phyloP scores from a whole-genome alignment of 2,113 vertebrate genomes.

The Thalassoma bifasciatum region DNA sequence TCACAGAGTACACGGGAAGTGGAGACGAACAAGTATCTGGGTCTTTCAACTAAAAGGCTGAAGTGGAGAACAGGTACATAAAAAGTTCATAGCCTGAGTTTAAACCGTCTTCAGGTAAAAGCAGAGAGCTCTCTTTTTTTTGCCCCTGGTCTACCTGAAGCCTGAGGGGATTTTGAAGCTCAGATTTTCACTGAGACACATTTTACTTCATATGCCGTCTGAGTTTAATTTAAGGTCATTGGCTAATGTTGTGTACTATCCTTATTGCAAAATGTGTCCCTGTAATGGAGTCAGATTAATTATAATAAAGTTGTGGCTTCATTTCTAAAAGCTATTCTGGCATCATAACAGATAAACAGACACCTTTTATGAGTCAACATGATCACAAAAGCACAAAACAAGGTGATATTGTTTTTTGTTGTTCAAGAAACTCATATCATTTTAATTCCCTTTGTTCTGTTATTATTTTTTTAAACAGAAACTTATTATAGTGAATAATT shows the following conservation, averaged over 20 bases:
- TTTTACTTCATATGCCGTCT: background rate
- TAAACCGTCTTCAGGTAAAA: constrained; percentile 24
- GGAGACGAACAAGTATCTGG: constrained; percentile 11
- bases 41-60: constrained; percentile 25
- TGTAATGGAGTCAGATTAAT: no score
- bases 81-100: constrained; percentile 27
- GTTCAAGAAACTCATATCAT: no score
- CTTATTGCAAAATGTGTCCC: no score
- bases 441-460: no score
- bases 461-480: no score
- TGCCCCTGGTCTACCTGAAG: background rate
- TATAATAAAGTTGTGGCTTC: no score
- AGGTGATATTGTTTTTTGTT: no score
- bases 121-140: background rate
- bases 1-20: constrained; percentile 16
- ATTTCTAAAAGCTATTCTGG: no score
- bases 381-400: no score
- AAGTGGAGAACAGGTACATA: background rate
- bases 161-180: background rate
- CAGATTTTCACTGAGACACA: background rate
- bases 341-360: no score
- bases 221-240: background rate
- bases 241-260: background rate
- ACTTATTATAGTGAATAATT: no score
- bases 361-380: no score